Evolutionary conservation across 2,797 vertebrate species (phyloP).

Genomic region (Chromis chromis): DNA sequence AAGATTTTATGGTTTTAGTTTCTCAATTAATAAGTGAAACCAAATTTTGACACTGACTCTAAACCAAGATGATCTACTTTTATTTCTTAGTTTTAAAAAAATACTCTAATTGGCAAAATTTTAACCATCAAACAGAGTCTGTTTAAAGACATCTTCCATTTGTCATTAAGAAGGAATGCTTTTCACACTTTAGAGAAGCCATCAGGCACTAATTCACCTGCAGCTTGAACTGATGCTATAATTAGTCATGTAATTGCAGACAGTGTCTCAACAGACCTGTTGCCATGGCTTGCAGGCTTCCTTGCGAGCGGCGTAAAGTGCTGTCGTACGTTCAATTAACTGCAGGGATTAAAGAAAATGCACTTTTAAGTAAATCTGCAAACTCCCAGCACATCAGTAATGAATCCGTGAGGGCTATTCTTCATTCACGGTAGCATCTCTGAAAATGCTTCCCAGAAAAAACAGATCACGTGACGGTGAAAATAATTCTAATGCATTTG

Average conservation of each 20-base stretch:
- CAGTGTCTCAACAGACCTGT: slow-evolving; percentile 71
- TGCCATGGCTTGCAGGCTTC: slow-evolving; percentile 70
- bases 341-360: slow-evolving; percentile 48
- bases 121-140: not conserved
- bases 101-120: not conserved
- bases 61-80: not conserved
- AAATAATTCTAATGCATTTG: slow-evolving; percentile 4
- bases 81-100: not conserved
- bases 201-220: slow-evolving; percentile 64
- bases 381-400: slow-evolving; percentile 12
- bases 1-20: not conserved
- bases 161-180: slow-evolving; percentile 11
- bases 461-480: not conserved
- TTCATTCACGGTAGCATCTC: not conserved
- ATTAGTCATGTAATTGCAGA: slow-evolving; percentile 73
- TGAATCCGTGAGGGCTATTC: not conserved
- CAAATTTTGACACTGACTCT: not conserved
- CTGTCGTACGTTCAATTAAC: slow-evolving; percentile 37
- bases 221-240: slow-evolving; percentile 72
- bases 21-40: slow-evolving; percentile 1
- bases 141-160: slow-evolving; percentile 17
- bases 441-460: not conserved
- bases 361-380: slow-evolving; percentile 35
- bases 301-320: slow-evolving; percentile 9
- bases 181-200: slow-evolving; percentile 46